These are phyloP conservation scores for Emydocephalus ijimae DNA, from an alignment of 2,113 vertebrate species.

Conservation along the genomic window DNA sequence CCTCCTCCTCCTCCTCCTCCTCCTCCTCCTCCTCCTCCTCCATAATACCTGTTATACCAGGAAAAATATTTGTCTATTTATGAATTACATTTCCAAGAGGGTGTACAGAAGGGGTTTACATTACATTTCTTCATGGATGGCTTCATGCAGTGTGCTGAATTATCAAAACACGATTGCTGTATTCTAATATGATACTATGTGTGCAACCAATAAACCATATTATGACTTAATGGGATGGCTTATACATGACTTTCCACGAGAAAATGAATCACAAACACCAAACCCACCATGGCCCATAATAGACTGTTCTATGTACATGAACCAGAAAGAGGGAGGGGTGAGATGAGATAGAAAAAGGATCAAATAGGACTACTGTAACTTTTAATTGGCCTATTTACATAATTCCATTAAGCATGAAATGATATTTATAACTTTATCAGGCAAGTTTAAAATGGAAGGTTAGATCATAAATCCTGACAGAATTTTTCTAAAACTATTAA, in stretches of 20 bases:
- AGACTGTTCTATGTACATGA: background rate
- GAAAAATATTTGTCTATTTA: background rate
- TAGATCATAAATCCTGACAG: conserved; percentile 38
- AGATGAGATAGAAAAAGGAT: background rate
- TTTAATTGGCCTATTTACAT: conserved; percentile 55
- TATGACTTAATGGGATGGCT: background rate
- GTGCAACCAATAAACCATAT: background rate
- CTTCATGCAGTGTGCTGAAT: background rate
- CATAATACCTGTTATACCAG: background rate
- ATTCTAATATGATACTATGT: background rate
- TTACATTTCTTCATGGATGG: background rate
- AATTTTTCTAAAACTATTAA: conserved; percentile 54
- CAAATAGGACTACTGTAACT: conserved; percentile 13
- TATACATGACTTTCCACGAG: background rate
- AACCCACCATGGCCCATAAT: background rate
- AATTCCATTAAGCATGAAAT: conserved; percentile 61
- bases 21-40: background rate
- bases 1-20: background rate
- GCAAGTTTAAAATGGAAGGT: conserved; percentile 40
- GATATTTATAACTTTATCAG: conserved; percentile 58
- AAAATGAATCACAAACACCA: background rate
- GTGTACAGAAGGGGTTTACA: background rate
- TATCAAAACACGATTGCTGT: background rate
- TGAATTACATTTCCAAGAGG: background rate
- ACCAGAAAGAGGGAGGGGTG: background rate